phyloP scores from a whole-genome alignment of 2,113 vertebrate species.

The Sorex fumeus region DNA sequence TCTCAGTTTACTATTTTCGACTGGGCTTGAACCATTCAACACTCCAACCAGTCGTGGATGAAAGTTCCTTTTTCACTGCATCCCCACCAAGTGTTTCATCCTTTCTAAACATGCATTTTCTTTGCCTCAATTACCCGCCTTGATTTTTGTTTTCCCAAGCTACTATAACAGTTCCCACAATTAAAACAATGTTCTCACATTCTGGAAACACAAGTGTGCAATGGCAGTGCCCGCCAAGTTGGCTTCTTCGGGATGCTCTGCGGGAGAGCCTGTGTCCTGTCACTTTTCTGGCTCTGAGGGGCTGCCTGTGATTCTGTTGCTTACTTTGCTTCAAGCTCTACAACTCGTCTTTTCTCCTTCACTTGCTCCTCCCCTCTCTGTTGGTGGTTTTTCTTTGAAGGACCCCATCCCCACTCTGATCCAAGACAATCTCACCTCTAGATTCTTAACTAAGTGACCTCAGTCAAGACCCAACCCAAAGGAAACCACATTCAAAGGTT shows the following conservation, averaged over 20 bases:
- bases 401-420: not conserved
- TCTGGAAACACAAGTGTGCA: not conserved
- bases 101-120: not conserved
- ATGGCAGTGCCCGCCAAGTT: not conserved
- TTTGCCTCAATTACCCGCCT: not conserved
- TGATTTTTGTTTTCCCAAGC: not conserved
- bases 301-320: not conserved
- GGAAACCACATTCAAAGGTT: not conserved
- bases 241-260: not conserved
- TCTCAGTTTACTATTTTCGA: not conserved
- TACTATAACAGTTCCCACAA: not conserved
- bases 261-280: not conserved
- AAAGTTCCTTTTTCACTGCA: too few relatives aligned
- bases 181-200: not conserved
- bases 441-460: not conserved
- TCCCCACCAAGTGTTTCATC: not conserved
- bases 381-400: not conserved
- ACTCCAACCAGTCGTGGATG: too few relatives aligned
- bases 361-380: too few relatives aligned
- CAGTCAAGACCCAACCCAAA: not conserved
- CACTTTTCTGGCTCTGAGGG: not conserved
- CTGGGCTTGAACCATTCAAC: too few relatives aligned
- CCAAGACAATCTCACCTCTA: not conserved
- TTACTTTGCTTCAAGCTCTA: too few relatives aligned
- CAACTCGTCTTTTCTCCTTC: too few relatives aligned